Base-by-base conservation (phyloP, 2,113 vertebrate genomes). In the Rattus rattus region DNA sequence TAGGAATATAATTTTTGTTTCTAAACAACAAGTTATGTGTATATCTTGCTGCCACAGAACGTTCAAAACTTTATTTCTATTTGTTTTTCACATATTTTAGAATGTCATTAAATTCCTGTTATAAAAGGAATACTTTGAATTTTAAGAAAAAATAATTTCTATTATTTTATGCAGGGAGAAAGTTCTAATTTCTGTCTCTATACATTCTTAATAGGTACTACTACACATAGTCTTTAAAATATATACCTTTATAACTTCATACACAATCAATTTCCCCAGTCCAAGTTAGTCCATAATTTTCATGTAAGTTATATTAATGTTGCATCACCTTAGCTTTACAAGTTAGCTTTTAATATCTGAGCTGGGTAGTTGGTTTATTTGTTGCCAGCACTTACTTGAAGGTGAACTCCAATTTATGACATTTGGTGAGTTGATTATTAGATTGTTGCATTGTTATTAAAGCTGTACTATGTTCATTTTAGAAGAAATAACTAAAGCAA, bases 91-190 rank as follows among this genome's bases (percentile, higher is more conserved):
- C 43, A 61, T 33, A 47, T 86, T 96, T 96, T 89, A 0, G 16
- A 86, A 94, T 91, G 39, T 77, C n/a, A 88, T 61, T 87, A 90
- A 86, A 79, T 97, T 52, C 7, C 12, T 95, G 73, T 93, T 84
- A 80, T 39, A 93, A 86, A 96, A 96, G 47, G 54, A 72, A 56
- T 94, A 13, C 11, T 67, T 96, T 88, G 30, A 54, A 72, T 94
- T 96, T 97, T 94, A 93, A 94, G 56, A 97, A 94, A 95, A 69
- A 12, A 2, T 1, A 28, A 73, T 96, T 92, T 92, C 43, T 90
- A 69, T 79, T 95, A 80, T 81, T 94, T 94, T 90, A 13, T 95
- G 13, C 76, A 67, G 92, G 22, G 7, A 81, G 39, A 33, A 86
- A 85, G 69, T 94, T 94, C 13, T 95, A 76, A 88, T 90, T 69